Percentiles rank a stretch among this genome's conserved stretches.
phyloP scores from a whole-genome alignment of 2,888 invertebrate genomes.

The Tribolium freemani region DNA sequence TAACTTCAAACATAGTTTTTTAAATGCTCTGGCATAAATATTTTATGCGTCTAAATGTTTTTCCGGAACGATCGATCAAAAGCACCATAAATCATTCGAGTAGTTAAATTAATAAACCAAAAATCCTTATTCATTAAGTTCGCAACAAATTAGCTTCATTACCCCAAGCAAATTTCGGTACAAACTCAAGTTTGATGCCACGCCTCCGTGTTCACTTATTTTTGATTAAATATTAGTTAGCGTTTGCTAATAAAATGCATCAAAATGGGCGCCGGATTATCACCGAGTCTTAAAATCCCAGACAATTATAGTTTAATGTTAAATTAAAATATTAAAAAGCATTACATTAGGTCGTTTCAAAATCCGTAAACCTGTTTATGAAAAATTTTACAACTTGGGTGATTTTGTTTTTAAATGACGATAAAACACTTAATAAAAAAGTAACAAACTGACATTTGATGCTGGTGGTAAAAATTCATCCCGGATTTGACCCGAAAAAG shows the following conservation, averaged over 20 bases:
- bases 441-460: no score
- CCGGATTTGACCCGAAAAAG: background rate
- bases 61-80: no score
- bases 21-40: no score
- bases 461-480: background rate
- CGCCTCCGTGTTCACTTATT: no score
- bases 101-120: no score
- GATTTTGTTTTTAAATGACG: background rate
- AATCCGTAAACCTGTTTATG: background rate
- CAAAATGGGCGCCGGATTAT: background rate
- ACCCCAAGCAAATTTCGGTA: no score
- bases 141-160: no score
- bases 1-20: no score
- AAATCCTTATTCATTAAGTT: no score
- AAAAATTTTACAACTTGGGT: background rate
- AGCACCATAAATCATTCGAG: no score
- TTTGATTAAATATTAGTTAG: background rate
- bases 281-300: background rate
- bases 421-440: background rate
- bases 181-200: no score
- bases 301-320: background rate
- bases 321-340: background rate
- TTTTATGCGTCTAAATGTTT: no score
- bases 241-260: background rate
- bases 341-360: background rate